These are phyloP conservation scores for Drosophila varians DNA, from an alignment of 1,140 invertebrate species.

Conservation along the genomic window DNA sequence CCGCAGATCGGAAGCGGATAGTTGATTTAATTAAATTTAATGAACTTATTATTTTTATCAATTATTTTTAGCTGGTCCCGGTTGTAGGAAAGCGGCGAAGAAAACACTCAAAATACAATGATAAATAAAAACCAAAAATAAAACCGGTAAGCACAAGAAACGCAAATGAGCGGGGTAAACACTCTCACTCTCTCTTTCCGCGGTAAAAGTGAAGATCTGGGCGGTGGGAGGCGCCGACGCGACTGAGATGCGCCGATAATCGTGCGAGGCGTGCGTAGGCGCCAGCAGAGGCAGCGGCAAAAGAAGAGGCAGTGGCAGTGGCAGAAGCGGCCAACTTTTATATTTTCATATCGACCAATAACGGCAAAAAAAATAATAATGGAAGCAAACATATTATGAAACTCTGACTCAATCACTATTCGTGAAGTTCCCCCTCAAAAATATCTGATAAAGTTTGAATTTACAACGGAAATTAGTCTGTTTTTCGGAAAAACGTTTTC, in stretches of 20 bases:
- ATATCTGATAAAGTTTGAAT: too few species aligned
- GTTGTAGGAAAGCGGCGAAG: constrained; percentile 28
- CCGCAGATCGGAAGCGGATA: constrained; percentile 68
- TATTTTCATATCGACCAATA: constrained; percentile 5
- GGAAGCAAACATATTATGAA: neutral
- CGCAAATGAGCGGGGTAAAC: constrained; percentile 75
- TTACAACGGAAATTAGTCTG: too few species aligned
- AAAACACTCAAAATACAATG: constrained; percentile 30
- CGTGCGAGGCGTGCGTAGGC: constrained; percentile 49
- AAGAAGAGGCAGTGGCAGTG: neutral
- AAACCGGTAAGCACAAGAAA: constrained; percentile 72
- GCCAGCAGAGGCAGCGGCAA: constrained; percentile 19
- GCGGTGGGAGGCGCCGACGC: constrained; percentile 22
- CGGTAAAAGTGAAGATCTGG: constrained; percentile 70
- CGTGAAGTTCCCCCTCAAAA: neutral
- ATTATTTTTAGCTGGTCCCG: constrained; percentile 28
- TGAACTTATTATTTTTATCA: constrained; percentile 64
- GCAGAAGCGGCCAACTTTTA: neutral
- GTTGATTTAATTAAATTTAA: constrained; percentile 75
- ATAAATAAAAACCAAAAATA: constrained; percentile 21
- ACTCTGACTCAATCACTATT: neutral
- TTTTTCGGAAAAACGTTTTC: too few species aligned
- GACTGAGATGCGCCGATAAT: constrained; percentile 43
- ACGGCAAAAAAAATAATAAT: neutral
- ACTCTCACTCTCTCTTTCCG: constrained; percentile 73